Percentiles rank a stretch among this genome's conserved stretches.
Conservation (phyloP, 2,888 invertebrate genomes). For the Theretra japonica region DNA sequence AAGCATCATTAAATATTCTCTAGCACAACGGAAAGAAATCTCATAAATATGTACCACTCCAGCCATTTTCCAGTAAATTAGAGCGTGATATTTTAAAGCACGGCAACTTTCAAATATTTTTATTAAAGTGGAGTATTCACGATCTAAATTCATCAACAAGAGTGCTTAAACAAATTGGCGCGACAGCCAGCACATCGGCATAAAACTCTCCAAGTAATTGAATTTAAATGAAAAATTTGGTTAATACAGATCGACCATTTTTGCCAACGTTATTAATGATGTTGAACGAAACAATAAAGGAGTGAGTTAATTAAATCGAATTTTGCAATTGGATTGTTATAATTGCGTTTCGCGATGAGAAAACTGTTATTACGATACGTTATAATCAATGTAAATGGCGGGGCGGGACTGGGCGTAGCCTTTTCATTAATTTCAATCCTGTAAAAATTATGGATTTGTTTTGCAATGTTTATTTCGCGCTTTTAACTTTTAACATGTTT, state of each 20-base stretch:
- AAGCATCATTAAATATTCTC: constrained; percentile 7
- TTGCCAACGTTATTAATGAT: constrained; percentile 38
- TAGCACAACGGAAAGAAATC: constrained; percentile 8
- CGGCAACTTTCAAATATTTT: background rate
- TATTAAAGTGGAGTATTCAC: background rate
- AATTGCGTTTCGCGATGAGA: constrained; percentile 32
- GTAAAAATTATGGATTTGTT: constrained; percentile 2
- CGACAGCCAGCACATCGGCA: constrained; percentile 39
- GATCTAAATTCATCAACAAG: constrained; percentile 33
- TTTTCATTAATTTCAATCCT: background rate
- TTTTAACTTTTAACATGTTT: background rate
- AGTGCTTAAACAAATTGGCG: constrained; percentile 50
- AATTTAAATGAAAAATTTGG: constrained; percentile 47
- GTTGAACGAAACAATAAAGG: constrained; percentile 42
- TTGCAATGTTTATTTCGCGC: background rate
- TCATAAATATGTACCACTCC: constrained; percentile 15
- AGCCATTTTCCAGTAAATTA: constrained; percentile 12
- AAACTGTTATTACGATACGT: constrained; percentile 34
- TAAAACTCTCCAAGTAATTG: constrained; percentile 50
- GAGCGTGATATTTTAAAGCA: background rate
- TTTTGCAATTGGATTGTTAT: constrained; percentile 30
- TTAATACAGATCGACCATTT: constrained; percentile 40
- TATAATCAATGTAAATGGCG: constrained; percentile 12
- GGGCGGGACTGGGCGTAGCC: background rate
- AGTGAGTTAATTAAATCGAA: constrained; percentile 40